A percentile compares a stretch with the other conserved stretches of the same genome.
Conservation (phyloP, 2,888 invertebrate species). For the Scrobipalpa atriplicella region DNA sequence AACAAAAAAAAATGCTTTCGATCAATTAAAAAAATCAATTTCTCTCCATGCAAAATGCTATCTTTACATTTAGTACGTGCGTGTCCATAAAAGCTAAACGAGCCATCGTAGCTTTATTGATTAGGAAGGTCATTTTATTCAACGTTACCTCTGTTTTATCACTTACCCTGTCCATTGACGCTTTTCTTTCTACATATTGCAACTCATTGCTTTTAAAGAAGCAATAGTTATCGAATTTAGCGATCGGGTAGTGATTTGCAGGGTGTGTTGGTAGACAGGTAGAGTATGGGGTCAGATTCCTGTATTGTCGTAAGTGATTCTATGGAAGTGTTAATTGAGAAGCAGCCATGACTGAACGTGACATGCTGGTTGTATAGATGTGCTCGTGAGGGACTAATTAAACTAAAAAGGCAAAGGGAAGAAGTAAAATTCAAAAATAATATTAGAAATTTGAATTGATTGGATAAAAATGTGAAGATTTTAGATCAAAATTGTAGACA, state of each 20-base stretch:
- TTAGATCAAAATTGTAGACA: too few relatives aligned
- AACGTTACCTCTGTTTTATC: not conserved
- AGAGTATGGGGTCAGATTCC: slow-evolving; percentile 46
- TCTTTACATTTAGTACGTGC: slow-evolving; percentile 49
- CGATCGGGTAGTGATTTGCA: not conserved
- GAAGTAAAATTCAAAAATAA: too few relatives aligned
- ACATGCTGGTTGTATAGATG: slow-evolving; percentile 17
- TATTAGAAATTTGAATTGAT: too few relatives aligned
- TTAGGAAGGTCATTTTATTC: not conserved
- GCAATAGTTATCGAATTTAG: slow-evolving; percentile 30
- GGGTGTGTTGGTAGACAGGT: slow-evolving; percentile 28
- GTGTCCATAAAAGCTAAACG: slow-evolving; percentile 47
- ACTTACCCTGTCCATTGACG: not conserved
- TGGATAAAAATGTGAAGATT: too few relatives aligned
- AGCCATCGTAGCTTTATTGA: slow-evolving; percentile 40
- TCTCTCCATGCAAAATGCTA: slow-evolving; percentile 41
- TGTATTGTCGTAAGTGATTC: slow-evolving; percentile 64
- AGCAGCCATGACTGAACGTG: slow-evolving; percentile 34
- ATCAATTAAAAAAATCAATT: slow-evolving; percentile 22
- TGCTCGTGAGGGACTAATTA: slow-evolving; percentile 2
- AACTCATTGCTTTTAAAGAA: not conserved
- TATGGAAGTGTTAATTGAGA: slow-evolving; percentile 67
- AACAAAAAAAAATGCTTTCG: not conserved
- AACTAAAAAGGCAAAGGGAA: too few relatives aligned
- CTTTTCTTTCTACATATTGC: not conserved